Evolutionary conservation across 2,888 invertebrate species (phyloP).

Genomic region (Lathronympha strigana): DNA sequence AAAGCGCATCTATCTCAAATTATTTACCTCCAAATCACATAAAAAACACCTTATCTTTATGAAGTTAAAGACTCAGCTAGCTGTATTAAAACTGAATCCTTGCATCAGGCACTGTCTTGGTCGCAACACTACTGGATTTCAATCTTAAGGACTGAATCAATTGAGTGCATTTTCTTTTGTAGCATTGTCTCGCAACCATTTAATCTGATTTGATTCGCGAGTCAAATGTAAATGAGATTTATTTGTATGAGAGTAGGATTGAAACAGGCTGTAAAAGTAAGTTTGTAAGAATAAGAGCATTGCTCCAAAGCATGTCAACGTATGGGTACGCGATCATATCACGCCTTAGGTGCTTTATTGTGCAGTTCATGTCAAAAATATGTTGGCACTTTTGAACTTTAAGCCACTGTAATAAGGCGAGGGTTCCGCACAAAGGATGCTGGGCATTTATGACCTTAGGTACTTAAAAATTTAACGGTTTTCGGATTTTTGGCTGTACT

Average conservation of each 20-base stretch:
- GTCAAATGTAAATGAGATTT: background rate
- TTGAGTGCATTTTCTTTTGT: slow-evolving; percentile 1
- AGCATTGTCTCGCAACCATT: background rate
- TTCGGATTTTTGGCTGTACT: too few relatives aligned
- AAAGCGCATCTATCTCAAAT: slow-evolving; percentile 39
- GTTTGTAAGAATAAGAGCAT: slow-evolving; percentile 43
- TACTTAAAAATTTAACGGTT: too few relatives aligned
- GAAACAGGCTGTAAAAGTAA: background rate
- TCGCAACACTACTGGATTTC: background rate
- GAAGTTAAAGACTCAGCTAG: background rate
- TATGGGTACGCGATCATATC: slow-evolving; percentile 64
- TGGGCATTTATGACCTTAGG: too few relatives aligned
- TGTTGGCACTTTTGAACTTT: background rate
- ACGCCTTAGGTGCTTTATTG: slow-evolving; percentile 57
- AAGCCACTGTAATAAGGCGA: too few relatives aligned
- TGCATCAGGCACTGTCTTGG: slow-evolving; percentile 18
- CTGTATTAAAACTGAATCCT: slow-evolving; percentile 1
- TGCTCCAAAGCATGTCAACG: slow-evolving; percentile 74
- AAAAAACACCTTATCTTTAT: slow-evolving; percentile 14
- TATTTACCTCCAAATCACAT: slow-evolving; percentile 11
- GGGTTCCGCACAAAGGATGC: too few relatives aligned
- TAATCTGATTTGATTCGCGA: background rate
- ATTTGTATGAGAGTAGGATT: background rate
- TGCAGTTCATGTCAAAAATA: slow-evolving; percentile 9
- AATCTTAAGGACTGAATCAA: background rate